Evolutionary conservation across 2,113 vertebrate genomes (phyloP), one percentile per base, ranked within the genome.

Genomic region (Brachionichthys hirsutus): DNA sequence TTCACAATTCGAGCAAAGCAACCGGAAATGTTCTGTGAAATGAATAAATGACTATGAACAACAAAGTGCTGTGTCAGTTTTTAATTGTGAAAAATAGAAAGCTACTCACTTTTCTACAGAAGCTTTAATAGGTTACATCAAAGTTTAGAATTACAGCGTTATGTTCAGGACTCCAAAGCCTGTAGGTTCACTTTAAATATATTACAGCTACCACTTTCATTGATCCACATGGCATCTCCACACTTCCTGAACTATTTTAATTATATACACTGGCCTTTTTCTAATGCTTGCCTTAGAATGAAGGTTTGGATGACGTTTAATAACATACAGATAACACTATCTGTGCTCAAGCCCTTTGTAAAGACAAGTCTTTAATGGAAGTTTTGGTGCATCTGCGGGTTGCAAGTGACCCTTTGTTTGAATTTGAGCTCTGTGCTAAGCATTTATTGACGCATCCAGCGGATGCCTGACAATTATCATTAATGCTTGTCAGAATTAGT

Each of bases 301-400:
- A 60, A 38, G 22, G 63, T 15, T 54, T 38, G 2, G 43, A 51
- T 40, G 36, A 43, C 66, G 42, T 45, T 16, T n/a, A n/a, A n/a
- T n/a, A n/a, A n/a, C n/a, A n/a, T n/a, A n/a, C n/a, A n/a, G n/a
- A n/a, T n/a, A n/a, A n/a, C n/a, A n/a, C n/a, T n/a, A n/a, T 71
- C 24, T 62, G 36, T 56, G 62, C 62, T 40, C 43, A 84, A 77
- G 49, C 62, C 14, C 5, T 70, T 69, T 71, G 65, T 75, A 74
- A 13, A 64, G 54, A 55, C 30, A 38, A 55, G 5, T 67, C 38
- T 42, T 62, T 51, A 48, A 54, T 44, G 57, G 47, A 62, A 54
- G 55, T 64, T 74, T 74, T 84, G 88, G 81, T 89, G 86, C 81
- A 43, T 78, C 41, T 89, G 86, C 83, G 89, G 86, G 80, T 84